phyloP scores from a whole-genome alignment of 1,140 invertebrate species.

The Watersipora subatra region DNA sequence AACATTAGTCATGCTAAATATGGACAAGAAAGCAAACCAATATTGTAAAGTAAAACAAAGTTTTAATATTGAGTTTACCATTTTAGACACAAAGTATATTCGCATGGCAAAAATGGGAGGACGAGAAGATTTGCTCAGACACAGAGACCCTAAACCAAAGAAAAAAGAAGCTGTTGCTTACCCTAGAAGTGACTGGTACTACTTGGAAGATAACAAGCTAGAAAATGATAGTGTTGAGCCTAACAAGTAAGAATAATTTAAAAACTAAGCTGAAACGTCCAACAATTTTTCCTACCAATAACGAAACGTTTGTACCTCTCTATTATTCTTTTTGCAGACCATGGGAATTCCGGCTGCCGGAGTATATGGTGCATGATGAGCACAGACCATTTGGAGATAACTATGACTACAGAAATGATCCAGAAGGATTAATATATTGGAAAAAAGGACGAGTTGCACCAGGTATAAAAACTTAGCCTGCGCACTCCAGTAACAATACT shows the following conservation, averaged over 20 bases:
- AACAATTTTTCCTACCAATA: too few relatives aligned
- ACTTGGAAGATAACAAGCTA: conserved; percentile 30
- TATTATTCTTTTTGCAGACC: conserved; percentile 10
- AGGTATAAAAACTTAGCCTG: not conserved
- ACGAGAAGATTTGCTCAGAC: conserved; percentile 25
- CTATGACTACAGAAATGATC: not conserved
- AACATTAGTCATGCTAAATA: too few relatives aligned
- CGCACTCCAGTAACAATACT: not conserved
- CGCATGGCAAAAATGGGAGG: conserved; percentile 32
- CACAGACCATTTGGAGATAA: conserved; percentile 12
- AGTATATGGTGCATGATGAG: conserved; percentile 32
- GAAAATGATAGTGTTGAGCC: conserved; percentile 20
- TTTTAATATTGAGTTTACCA: too few relatives aligned
- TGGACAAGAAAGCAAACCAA: too few relatives aligned
- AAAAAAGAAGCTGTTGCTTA: conserved; percentile 16
- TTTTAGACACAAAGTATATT: conserved; percentile 28
- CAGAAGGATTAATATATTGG: not conserved
- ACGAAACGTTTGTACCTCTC: conserved; percentile 8
- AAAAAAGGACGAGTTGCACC: not conserved
- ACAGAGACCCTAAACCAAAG: conserved; percentile 15
- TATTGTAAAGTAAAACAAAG: too few relatives aligned
- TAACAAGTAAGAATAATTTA: conserved; percentile 7
- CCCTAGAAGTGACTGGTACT: conserved; percentile 30
- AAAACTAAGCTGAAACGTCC: not conserved
- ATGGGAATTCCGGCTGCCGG: conserved; percentile 25